Evolutionary conservation across 2,888 invertebrate genomes (phyloP).

Genomic region (Ptychoptera albimana): DNA sequence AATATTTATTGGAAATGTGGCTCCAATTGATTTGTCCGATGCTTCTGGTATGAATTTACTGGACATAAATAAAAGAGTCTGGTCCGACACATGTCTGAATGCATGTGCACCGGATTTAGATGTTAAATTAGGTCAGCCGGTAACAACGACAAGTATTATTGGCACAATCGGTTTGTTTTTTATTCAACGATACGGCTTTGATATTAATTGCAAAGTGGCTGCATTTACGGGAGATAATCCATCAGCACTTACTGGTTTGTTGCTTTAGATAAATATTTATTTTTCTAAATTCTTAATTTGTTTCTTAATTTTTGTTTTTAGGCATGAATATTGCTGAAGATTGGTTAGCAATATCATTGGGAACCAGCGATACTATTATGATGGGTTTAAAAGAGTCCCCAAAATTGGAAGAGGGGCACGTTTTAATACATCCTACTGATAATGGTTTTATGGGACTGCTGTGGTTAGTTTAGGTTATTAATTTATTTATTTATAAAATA

Average conservation of each 20-base stretch:
- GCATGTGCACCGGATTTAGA: slow-evolving; percentile 60
- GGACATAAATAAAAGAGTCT: slow-evolving; percentile 59
- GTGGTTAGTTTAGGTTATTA: slow-evolving; percentile 54
- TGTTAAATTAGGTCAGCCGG: slow-evolving; percentile 57
- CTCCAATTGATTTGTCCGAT: slow-evolving; percentile 82
- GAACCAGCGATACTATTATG: slow-evolving; percentile 89
- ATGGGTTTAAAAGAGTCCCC: slow-evolving; percentile 54
- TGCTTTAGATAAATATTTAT: slow-evolving; percentile 12
- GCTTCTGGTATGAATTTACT: slow-evolving; percentile 95
- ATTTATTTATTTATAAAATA: too few species aligned
- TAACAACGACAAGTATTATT: slow-evolving; percentile 50
- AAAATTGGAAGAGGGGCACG: slow-evolving; percentile 60
- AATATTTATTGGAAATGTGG: slow-evolving; percentile 71
- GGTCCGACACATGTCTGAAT: slow-evolving; percentile 60
- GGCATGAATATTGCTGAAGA: slow-evolving; percentile 55
- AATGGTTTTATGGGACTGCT: slow-evolving; percentile 74
- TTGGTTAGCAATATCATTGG: slow-evolving; percentile 76
- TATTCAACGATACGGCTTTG: slow-evolving; percentile 74
- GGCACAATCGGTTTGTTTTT: slow-evolving; percentile 66
- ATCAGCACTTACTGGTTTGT: slow-evolving; percentile 56
- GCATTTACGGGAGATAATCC: slow-evolving; percentile 96
- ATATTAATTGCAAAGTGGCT: slow-evolving; percentile 58
- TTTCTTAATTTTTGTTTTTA: slow-evolving; percentile 32
- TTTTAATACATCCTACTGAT: slow-evolving; percentile 74
- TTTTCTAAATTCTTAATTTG: not conserved